A percentile compares a stretch with the other conserved stretches of the same genome.
Conservation (phyloP, 2,888 invertebrate species). For the Hypercompe scribonia region DNA sequence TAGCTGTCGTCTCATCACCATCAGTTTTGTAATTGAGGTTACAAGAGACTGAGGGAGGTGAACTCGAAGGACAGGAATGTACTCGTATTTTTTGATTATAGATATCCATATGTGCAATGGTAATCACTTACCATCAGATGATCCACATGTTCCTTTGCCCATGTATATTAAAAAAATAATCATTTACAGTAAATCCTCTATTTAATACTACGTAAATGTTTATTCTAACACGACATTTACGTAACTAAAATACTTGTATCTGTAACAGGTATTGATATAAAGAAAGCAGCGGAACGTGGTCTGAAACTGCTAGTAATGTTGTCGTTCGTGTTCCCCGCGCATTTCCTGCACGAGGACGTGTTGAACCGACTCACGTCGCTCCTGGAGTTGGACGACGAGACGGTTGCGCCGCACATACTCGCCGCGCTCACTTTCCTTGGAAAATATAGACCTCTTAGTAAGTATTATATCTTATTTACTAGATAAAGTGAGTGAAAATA, state of each 20-base stretch:
- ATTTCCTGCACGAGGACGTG: slow-evolving; percentile 95
- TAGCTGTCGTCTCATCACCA: too few relatives aligned
- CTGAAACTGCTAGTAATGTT: slow-evolving; percentile 95
- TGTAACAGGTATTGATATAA: slow-evolving; percentile 90
- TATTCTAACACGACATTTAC: too few relatives aligned
- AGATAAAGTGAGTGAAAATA: neutral
- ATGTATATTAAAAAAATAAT: too few relatives aligned
- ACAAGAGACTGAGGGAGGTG: too few relatives aligned
- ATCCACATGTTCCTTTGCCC: too few relatives aligned
- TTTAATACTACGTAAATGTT: too few relatives aligned
- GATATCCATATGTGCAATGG: too few relatives aligned
- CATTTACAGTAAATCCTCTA: too few relatives aligned
- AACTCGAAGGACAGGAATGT: too few relatives aligned
- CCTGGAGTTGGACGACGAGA: slow-evolving; percentile 93
- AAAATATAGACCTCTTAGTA: slow-evolving; percentile 93
- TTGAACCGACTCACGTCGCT: slow-evolving; percentile 91
- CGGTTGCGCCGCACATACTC: slow-evolving; percentile 92
- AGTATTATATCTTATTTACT: slow-evolving; percentile 63
- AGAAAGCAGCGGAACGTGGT: slow-evolving; percentile 95
- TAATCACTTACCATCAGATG: too few relatives aligned
- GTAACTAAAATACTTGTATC: neutral
- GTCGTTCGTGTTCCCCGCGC: slow-evolving; percentile 96
- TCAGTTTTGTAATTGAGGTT: too few relatives aligned
- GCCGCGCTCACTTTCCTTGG: slow-evolving; percentile 95
- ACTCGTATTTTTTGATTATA: too few relatives aligned